phyloP scores from a whole-genome alignment of 2,888 invertebrate genomes.

The Zele albiditarsus region DNA sequence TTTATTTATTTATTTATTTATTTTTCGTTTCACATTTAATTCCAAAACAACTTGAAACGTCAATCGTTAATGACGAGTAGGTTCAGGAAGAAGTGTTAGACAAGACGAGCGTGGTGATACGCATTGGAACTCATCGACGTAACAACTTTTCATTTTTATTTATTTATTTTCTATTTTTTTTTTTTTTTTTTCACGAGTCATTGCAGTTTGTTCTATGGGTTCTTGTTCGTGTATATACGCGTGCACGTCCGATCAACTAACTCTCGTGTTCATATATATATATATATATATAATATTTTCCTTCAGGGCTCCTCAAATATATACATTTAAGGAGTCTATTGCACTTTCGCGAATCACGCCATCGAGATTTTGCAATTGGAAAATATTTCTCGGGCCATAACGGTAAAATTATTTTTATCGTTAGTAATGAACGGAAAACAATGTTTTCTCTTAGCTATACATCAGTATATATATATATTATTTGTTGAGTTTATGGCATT shows the following conservation, averaged over 20 bases:
- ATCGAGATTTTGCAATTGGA: conserved; percentile 20
- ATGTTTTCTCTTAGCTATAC: not conserved
- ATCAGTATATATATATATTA: conserved; percentile 9
- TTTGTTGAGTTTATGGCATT: conserved; percentile 39
- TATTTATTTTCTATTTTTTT: not conserved
- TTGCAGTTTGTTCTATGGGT: conserved; percentile 5
- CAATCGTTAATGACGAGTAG: conserved; percentile 28
- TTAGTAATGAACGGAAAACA: conserved; percentile 23
- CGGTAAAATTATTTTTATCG: conserved; percentile 16
- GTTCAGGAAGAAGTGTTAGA: conserved; percentile 28
- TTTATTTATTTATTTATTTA: not conserved
- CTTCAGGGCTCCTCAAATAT: conserved; percentile 15
- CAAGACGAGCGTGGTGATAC: conserved; percentile 44
- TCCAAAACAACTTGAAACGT: not conserved
- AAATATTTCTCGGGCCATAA: conserved; percentile 26
- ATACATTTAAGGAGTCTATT: conserved; percentile 29
- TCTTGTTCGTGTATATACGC: not conserved
- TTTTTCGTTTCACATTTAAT: not conserved
- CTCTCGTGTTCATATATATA: conserved; percentile 5
- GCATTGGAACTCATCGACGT: conserved; percentile 47
- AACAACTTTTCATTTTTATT: conserved; percentile 43
- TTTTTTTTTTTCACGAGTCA: conserved; percentile 19
- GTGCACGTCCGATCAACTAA: not conserved
- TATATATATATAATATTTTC: conserved; percentile 7
- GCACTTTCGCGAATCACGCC: conserved; percentile 21